A percentile compares a stretch with the other conserved stretches of the same genome.
Evolutionary conservation across 2,113 vertebrate species (phyloP).

Genomic region (Struthidea cinerea): DNA sequence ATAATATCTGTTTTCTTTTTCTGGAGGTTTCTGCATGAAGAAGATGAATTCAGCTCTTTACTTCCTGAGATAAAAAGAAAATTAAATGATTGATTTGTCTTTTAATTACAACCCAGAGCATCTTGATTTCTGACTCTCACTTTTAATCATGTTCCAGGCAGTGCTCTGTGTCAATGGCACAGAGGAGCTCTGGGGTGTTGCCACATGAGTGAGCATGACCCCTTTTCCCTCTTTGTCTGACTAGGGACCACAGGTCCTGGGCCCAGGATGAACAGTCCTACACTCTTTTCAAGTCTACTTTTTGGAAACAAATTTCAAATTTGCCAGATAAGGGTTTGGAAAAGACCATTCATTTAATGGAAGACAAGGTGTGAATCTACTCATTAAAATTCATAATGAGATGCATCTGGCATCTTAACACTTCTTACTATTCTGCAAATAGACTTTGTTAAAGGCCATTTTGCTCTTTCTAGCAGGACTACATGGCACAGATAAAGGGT

Average conservation of each 20-base stretch:
- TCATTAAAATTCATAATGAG: constrained; percentile 48
- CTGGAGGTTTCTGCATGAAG: constrained; percentile 33
- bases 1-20: constrained; percentile 32
- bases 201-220: neutral
- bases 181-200: neutral
- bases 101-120: neutral
- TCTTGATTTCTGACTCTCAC: neutral
- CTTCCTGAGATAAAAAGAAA: neutral
- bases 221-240: neutral
- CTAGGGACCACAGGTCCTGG: neutral
- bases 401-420: constrained; percentile 25
- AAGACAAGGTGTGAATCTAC: constrained; percentile 25
- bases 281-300: neutral
- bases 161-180: neutral
- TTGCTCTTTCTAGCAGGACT: constrained; percentile 51
- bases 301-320: neutral
- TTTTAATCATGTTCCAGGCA: constrained; percentile 8
- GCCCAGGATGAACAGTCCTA: neutral
- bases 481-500: constrained; percentile 27
- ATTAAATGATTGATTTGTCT: constrained; percentile 31
- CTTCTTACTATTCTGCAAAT: constrained; percentile 48
- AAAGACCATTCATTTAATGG: constrained; percentile 34
- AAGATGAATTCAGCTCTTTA: constrained; percentile 40
- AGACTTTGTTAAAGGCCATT: constrained; percentile 23
- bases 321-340: neutral